Conservation (phyloP, 37 sponge, comb jelly and placozoan species). For the Dysidea cf. avara region DNA sequence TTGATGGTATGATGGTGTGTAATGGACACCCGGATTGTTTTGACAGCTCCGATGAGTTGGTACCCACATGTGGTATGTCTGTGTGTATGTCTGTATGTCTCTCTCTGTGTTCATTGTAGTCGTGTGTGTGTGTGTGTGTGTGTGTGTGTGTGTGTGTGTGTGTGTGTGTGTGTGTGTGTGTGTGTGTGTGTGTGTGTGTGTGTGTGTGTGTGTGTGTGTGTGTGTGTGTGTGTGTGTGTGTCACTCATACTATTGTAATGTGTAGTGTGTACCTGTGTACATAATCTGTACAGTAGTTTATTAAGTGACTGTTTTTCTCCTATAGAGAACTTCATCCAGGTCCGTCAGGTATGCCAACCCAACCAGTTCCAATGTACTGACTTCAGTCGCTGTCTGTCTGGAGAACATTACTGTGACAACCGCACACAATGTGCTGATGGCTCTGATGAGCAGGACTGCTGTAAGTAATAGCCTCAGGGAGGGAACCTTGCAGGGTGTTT, state of each 20-base stretch:
- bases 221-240: slow-evolving; percentile 28
- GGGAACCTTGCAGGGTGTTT: no score
- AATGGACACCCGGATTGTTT: slow-evolving; percentile 53
- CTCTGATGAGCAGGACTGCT: slow-evolving; percentile 49
- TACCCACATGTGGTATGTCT: slow-evolving; percentile 2
- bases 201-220: slow-evolving; percentile 41
- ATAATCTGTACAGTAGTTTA: no score
- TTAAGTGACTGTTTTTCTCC: background rate
- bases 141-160: no score
- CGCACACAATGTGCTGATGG: slow-evolving; percentile 45
- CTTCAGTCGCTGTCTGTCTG: slow-evolving; percentile 20
- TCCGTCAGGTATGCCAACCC: slow-evolving; percentile 7
- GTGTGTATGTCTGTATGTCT: slow-evolving; percentile 21
- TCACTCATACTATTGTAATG: no score
- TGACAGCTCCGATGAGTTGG: slow-evolving; percentile 51
- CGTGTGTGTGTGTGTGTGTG: slow-evolving; percentile 31
- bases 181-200: slow-evolving; percentile 32
- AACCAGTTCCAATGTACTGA: slow-evolving; percentile 44
- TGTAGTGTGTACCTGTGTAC: no score
- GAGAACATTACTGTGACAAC: slow-evolving; percentile 29
- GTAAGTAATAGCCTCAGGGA: background rate
- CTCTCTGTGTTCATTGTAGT: no score
- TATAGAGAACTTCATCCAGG: background rate
- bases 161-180: slow-evolving; percentile 38
- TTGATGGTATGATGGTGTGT: no score